Conservation (phyloP, 2,113 vertebrate species). For the Bothrops jararaca region DNA sequence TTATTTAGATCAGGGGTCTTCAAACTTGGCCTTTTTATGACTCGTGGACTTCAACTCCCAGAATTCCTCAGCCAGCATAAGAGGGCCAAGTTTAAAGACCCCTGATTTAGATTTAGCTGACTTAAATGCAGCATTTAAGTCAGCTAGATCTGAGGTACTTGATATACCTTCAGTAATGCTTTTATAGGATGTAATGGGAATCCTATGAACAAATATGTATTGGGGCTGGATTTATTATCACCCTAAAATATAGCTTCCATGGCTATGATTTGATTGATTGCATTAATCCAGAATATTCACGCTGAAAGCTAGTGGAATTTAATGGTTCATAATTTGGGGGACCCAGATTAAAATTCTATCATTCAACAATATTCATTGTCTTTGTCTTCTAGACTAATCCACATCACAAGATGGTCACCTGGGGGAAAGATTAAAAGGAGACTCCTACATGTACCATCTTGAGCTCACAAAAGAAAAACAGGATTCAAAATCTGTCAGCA, state of each 20-base stretch:
- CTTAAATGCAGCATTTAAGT: neutral
- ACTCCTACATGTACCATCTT: neutral
- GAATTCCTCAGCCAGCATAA: no score
- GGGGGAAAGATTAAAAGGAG: neutral
- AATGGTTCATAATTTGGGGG: neutral
- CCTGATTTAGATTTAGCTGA: neutral
- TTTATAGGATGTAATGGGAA: neutral
- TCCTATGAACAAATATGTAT: neutral
- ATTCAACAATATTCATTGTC: neutral
- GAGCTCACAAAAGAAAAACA: neutral
- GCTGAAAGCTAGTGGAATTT: neutral
- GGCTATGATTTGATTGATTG: neutral
- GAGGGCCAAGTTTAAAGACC: no score
- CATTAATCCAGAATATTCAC: neutral
- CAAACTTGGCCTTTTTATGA: no score
- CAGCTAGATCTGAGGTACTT: no score
- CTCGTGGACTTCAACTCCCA: no score
- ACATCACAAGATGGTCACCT: neutral
- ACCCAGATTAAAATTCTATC: neutral
- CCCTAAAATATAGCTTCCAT: neutral
- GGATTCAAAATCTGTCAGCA: neutral
- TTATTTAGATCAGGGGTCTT: no score
- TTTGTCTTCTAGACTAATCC: neutral
- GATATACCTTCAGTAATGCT: neutral
- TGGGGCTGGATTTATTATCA: neutral